Conservation (phyloP, 2,113 vertebrate genomes). For the Hydropotes inermis region DNA sequence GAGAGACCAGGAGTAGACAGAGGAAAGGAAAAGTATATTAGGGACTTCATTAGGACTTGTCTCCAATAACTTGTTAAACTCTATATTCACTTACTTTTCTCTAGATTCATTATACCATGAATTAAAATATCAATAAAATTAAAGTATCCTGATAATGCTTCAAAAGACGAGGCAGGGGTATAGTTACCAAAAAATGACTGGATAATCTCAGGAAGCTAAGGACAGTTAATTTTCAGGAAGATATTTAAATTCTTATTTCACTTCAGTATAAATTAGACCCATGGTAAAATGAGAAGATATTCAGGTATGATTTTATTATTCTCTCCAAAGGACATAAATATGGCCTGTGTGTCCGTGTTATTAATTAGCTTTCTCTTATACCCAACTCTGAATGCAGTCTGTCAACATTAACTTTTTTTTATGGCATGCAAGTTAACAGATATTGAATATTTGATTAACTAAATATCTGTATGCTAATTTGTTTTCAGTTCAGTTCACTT, state of each 20-base stretch:
- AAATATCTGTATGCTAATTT: background rate
- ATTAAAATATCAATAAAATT: constrained; percentile 11
- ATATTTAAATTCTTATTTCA: constrained; percentile 39
- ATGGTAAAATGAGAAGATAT: background rate
- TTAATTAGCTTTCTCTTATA: background rate
- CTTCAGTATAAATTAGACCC: constrained; percentile 37
- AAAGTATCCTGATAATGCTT: background rate
- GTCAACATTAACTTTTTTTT: background rate
- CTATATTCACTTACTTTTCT: background rate
- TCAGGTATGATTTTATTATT: constrained; percentile 26
- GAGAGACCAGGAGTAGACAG: background rate
- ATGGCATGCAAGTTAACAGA: background rate
- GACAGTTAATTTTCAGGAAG: constrained; percentile 33
- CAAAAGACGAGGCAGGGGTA: background rate
- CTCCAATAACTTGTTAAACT: background rate
- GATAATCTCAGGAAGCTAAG: background rate
- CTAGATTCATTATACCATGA: background rate
- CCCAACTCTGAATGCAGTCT: background rate
- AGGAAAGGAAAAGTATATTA: background rate
- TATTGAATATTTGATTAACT: background rate
- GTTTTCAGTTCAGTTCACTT: background rate
- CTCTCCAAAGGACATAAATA: constrained; percentile 4
- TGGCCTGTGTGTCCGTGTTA: background rate
- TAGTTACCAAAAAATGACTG: background rate
- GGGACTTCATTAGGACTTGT: background rate